Base-by-base conservation (phyloP, 2,797 vertebrate species). In the Dicrostonyx torquatus region DNA sequence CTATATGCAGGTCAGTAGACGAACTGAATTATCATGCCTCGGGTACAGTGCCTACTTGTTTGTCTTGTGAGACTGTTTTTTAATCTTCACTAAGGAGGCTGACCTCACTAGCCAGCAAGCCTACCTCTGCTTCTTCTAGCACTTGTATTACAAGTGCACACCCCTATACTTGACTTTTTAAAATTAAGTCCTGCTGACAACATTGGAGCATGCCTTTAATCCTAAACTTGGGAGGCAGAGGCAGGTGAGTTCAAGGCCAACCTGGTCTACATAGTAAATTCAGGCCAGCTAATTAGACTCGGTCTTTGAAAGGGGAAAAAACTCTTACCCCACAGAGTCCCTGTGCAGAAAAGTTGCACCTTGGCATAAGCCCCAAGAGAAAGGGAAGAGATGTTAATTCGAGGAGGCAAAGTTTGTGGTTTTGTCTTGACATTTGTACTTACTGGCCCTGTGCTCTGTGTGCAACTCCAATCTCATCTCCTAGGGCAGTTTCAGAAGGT, bases 401-500 rank as follows among this genome's bases (percentile, higher is more conserved):
- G 6, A 73, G 20, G 10, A 79, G 40, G 15, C 93, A 90, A 89
- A 20, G 68, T 11, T 43, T 94, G 37, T 0, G 60, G 6, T 50
- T 77, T 93, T 40, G 45, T 45, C 50, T 64, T 90, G n/a, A 37
- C 45, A 77, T 86, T 87, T 93, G 29, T 37, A 92, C 31, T 22
- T 75, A 22, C 68, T 86, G 43, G 77, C 34, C 26, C 37, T 73
- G 40, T 77, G 45, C 93, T 90, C 62, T 55, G 24, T 53, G n/a
- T 91, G 6, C 24, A 87, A 87, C 50, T 85, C 68, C 62, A 77
- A 76, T 82, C 45, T 86, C 75, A 91, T 48, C 66, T 53, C n/a
- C 87, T 55, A 91, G 10, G 50, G 24, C 43, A 43, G 29, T 48
- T 90, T 93, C n/a, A 95, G 55, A 92, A 94, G 75, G 37, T 70